These are phyloP conservation scores for Eurystomus glaucurus DNA, from an alignment of 2,797 vertebrate species.

Conservation along the genomic window DNA sequence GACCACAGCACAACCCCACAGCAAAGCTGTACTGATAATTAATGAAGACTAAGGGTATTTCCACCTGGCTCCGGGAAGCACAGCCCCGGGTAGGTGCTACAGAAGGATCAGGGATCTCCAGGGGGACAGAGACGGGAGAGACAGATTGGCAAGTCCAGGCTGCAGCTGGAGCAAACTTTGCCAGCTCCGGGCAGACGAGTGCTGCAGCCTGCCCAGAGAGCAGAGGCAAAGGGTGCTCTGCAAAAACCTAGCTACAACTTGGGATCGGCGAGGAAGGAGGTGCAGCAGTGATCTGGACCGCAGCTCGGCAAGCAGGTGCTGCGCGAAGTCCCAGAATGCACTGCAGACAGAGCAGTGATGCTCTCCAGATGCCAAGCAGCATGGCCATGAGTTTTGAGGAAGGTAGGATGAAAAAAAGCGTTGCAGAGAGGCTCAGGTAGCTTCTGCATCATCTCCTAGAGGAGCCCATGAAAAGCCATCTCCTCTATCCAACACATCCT, in stretches of 20 bases:
- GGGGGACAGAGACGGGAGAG: neutral
- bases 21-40: neutral
- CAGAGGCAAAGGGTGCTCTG: neutral
- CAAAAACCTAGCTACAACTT: neutral
- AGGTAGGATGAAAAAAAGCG: neutral
- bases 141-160: neutral
- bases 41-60: neutral
- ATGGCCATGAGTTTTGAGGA: neutral
- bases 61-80: neutral
- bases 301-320: neutral
- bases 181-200: neutral
- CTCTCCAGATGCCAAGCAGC: neutral
- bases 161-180: neutral
- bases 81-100: neutral
- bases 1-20: neutral
- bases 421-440: neutral
- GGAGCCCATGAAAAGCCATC: neutral
- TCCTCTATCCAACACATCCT: neutral
- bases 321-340: neutral
- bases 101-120: neutral
- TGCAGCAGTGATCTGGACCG: neutral
- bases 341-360: neutral
- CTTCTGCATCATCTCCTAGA: neutral
- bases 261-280: neutral
- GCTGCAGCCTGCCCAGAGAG: neutral